Base-by-base conservation (phyloP, 2,888 invertebrate genomes). In the Aquatica leii region DNA sequence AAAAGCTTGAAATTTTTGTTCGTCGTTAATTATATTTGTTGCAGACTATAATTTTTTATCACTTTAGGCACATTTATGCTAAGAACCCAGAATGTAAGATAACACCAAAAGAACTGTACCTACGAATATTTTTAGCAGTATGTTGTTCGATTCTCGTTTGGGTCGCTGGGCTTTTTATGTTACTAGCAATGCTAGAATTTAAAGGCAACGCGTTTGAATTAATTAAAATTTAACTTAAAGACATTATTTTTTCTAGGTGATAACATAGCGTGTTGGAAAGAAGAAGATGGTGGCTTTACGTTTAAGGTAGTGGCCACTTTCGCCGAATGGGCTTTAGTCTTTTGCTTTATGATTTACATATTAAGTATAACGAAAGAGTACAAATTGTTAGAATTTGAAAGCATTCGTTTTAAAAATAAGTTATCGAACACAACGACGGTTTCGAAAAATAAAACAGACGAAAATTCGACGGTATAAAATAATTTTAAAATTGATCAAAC, bases 241-340 rank as follows among this genome's bases (percentile, higher is more conserved):
- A n/a, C n/a, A n/a, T n/a, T n/a, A n/a, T n/a, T 24, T 24, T 2
- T 24, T 24, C 2, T 14, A 60, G 60, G 60, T 17, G 18, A 48
- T n/a, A 41, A n/a, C 14, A 50, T 60, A 17, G 18, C 21, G 8
- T 62, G 53, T 40, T 63, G 63, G 63, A 59, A 18, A 17, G 50
- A 53, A 59, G 35, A 49, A 5, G 54, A 54, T 18, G 55, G 50
- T 12, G 63, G 46, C 11, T 63, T 41, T 59, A 1, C 21, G 18
- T n/a, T 50, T 3, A 53, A 49, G 15, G 6, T 63, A 12, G 46
- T 17, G 20, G 46, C 63, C 12, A 54, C 51, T 6, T 43, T 59
- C 14, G 11, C 59, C 1, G 63, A 63, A 51, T 63, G 63, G 63
- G 9, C 41, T 12, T 53, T 63, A 43, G 20, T 24, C 3, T 4